Base-by-base conservation (phyloP, 2,797 vertebrate species). In the Labroides dimidiatus region DNA sequence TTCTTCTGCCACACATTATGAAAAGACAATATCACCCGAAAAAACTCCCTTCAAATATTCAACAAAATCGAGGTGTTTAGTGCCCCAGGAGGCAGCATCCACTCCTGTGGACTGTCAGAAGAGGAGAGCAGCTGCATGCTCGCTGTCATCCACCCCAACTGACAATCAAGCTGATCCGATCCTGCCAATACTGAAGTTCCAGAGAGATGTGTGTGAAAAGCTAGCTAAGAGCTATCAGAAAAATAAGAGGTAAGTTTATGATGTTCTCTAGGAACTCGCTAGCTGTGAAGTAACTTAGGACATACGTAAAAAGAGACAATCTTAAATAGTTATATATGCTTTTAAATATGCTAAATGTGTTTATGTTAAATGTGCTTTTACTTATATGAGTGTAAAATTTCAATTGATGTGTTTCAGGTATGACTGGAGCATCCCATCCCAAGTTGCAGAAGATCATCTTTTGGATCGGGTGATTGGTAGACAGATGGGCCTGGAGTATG, bases 391-490 rank as follows among this genome's bases (percentile, higher is more conserved):
- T 20, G 3, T 23, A 30, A 9, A 43, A n/a, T 48, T 2, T 16
- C 14, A 27, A 44, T 36, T 16, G 9, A 3, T 50, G 14, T 49
- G 1, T 68, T 55, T 39, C 72, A 93, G 91, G 65, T 94, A 95
- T 60, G 94, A 96, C 77, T 93, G 89, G 92, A 93, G 93, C 53
- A 60, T 94, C 0, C 16, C 98, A 20, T 62, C 92, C 57, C 93
- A 90, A 70, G 72, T 96, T 39, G 93, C 96, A 2, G 91, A 92
- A 69, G 80, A 87, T 37, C 69, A 85, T 66, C 86, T 84, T 49
- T 90, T 99, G 78, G 90, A 95, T 62, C 95, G 95, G 16, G 91
- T 99, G 62, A 97, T 98, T 52, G 97, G 98, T 45, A 89, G 93
- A 45, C 93, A 95, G 57, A 98, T 99, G 95, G 97, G 96, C 13